These are phyloP conservation scores for Pterocles burchelli DNA, from an alignment of 2,113 vertebrate species.

Conservation along the genomic window DNA sequence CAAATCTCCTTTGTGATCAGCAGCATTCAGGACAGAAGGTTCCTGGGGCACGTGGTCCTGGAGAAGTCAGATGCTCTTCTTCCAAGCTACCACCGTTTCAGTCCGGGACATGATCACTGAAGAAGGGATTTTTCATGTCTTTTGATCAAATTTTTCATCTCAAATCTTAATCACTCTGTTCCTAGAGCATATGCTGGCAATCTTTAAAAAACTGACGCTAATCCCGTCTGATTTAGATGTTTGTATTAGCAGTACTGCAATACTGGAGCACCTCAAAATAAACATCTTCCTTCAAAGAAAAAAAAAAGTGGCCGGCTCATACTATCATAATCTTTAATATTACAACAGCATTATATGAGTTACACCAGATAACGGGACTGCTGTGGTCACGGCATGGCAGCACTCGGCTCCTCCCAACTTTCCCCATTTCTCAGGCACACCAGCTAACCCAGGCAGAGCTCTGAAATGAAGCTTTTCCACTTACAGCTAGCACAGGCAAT, in stretches of 20 bases:
- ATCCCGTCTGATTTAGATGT: neutral
- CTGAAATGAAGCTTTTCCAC: neutral
- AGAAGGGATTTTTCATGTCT: neutral
- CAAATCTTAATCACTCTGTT: neutral
- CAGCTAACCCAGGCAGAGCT: neutral
- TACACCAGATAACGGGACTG: neutral
- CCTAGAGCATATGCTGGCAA: neutral
- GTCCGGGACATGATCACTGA: neutral
- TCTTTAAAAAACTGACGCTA: neutral
- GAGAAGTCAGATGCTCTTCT: neutral
- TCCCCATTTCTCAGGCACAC: neutral
- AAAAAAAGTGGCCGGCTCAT: neutral
- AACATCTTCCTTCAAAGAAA: neutral
- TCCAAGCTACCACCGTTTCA: neutral
- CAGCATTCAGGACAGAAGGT: neutral
- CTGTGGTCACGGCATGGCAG: neutral
- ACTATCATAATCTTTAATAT: neutral
- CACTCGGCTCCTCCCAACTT: neutral
- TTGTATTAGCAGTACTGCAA: neutral
- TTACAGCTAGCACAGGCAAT: neutral
- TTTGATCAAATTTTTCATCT: neutral
- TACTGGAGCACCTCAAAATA: neutral
- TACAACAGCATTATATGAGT: neutral
- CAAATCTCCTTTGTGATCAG: neutral
- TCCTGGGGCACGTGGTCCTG: neutral